Conservation (phyloP, 2,888 invertebrate genomes). For the Neuroscelio doddi region DNA sequence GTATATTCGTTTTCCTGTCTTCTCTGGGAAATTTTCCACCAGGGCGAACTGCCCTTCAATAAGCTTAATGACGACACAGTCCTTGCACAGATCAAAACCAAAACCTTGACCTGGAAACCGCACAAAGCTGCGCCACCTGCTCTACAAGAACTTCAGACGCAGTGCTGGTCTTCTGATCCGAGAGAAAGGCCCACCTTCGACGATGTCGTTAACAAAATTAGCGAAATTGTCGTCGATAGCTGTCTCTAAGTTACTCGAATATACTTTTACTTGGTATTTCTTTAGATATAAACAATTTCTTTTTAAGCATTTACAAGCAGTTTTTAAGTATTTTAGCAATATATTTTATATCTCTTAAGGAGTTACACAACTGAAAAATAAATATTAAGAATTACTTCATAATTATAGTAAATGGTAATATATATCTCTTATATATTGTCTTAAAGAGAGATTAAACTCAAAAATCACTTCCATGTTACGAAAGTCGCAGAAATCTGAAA, state of each 20-base stretch:
- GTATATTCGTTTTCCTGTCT: constrained; percentile 93
- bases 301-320: too few relatives aligned
- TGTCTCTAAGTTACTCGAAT: constrained; percentile 53
- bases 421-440: too few relatives aligned
- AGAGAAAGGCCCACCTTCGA: constrained; percentile 80
- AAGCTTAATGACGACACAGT: constrained; percentile 85
- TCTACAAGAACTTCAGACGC: constrained; percentile 77
- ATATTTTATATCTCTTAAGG: too few relatives aligned
- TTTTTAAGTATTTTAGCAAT: too few relatives aligned
- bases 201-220: constrained; percentile 74
- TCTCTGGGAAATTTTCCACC: constrained; percentile 90
- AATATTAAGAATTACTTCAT: too few relatives aligned
- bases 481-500: too few relatives aligned
- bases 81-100: constrained; percentile 77
- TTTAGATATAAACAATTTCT: too few relatives aligned
- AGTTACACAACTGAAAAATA: too few relatives aligned
- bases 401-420: too few relatives aligned
- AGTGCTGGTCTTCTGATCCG: constrained; percentile 81
- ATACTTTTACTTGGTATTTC: too few relatives aligned
- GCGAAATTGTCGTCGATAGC: constrained; percentile 71
- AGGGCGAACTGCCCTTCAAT: constrained; percentile 84
- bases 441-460: too few relatives aligned
- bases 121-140: constrained; percentile 78
- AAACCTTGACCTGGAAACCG: constrained; percentile 79
- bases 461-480: too few relatives aligned